These are phyloP conservation scores for Drosophila rubida DNA, from an alignment of 2,888 invertebrate genomes.

Conservation along the genomic window DNA sequence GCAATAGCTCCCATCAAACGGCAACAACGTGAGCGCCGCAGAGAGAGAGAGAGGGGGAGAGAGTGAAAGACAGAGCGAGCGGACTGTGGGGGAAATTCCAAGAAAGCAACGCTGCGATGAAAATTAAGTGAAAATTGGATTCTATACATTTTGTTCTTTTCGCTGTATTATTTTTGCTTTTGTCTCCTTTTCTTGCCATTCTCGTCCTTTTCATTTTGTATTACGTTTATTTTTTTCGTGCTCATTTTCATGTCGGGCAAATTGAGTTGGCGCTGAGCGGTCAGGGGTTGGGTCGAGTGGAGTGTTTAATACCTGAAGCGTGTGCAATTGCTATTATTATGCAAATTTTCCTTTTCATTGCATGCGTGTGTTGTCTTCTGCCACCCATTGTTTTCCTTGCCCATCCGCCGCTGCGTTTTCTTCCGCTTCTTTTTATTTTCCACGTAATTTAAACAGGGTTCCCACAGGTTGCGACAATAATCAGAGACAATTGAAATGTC, in stretches of 20 bases:
- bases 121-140: constrained; percentile 79
- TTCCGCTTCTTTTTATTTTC: neutral
- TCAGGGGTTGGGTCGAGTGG: constrained; percentile 41
- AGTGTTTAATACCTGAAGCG: constrained; percentile 78
- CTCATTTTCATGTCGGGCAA: constrained; percentile 52
- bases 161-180: constrained; percentile 13
- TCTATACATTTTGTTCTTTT: constrained; percentile 59
- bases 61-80: constrained; percentile 10
- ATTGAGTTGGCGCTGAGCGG: constrained; percentile 45
- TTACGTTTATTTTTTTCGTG: constrained; percentile 17
- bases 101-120: constrained; percentile 56
- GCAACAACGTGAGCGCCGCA: neutral
- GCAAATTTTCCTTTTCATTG: constrained; percentile 74
- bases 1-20: constrained; percentile 26
- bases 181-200: constrained; percentile 12
- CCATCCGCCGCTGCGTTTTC: no score
- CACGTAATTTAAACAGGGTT: constrained; percentile 43
- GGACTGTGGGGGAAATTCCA: constrained; percentile 37
- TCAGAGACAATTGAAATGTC: constrained; percentile 77
- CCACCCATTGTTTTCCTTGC: neutral
- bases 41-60: neutral
- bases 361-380: constrained; percentile 64
- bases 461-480: constrained; percentile 53
- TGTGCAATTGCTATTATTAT: constrained; percentile 81
- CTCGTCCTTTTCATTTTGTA: neutral